These are phyloP conservation scores for Steinernema hermaphroditum DNA, from an alignment of 2,888 invertebrate genomes.

Conservation along the genomic window DNA sequence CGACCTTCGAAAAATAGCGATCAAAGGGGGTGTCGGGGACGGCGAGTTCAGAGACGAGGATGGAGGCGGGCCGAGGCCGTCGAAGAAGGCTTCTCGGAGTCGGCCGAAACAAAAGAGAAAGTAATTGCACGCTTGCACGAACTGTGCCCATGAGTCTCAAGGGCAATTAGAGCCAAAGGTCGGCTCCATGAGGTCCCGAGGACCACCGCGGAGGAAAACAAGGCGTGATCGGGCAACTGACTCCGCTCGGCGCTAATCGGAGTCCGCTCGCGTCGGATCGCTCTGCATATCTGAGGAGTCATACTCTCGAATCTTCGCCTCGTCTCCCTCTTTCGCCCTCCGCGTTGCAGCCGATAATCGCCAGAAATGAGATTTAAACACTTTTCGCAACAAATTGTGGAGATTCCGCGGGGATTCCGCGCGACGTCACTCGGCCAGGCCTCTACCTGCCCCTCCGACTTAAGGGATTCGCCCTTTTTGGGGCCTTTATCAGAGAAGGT, in stretches of 20 bases:
- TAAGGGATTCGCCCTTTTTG: no score
- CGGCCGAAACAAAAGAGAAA: not conserved
- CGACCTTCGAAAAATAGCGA: no score
- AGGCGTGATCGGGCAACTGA: not conserved
- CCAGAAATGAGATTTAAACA: slow-evolving; percentile 7
- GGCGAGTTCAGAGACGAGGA: not conserved
- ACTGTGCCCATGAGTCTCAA: not conserved
- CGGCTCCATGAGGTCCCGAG: no score
- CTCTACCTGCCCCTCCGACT: no score
- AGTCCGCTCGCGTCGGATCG: not conserved
- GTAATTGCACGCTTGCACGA: slow-evolving; percentile 18
- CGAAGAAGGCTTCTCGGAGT: not conserved
- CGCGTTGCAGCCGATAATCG: slow-evolving; percentile 8
- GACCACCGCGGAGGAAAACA: not conserved
- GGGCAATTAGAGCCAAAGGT: no score
- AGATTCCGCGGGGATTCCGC: no score
- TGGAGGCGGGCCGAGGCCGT: no score
- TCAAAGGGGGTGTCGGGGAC: no score
- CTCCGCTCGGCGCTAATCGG: not conserved
- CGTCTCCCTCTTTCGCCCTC: not conserved
- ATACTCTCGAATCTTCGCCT: not conserved
- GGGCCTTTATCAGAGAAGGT: no score
- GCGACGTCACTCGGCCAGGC: no score
- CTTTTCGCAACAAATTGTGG: not conserved
- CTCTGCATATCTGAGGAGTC: not conserved